phyloP scores from a whole-genome alignment of 2,113 vertebrate genomes.

The Anguilla rostrata region DNA sequence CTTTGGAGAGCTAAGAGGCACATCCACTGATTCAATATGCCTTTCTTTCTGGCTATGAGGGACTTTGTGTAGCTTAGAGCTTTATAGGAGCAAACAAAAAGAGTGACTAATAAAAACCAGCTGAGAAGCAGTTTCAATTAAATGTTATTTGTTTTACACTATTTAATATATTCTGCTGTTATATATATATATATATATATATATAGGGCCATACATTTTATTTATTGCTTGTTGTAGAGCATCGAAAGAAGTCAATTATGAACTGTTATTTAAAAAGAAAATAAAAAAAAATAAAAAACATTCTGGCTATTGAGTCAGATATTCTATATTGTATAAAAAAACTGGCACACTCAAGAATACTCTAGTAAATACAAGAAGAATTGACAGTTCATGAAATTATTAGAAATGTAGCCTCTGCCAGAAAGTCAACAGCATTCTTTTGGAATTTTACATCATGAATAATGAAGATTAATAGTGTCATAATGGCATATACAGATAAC shows the following conservation, averaged over 20 bases:
- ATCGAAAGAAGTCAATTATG: neutral
- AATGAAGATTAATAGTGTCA: neutral
- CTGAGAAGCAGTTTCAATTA: neutral
- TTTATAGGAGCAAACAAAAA: constrained; percentile 3
- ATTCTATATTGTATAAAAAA: neutral
- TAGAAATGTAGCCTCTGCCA: neutral
- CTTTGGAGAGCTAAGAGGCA: constrained; percentile 9
- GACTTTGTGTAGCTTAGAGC: constrained; percentile 3
- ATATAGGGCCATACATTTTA: constrained; percentile 14
- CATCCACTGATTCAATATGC: neutral
- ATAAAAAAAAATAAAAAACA: neutral
- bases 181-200: neutral
- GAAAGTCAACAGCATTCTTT: neutral
- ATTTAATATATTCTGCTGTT: constrained; percentile 15
- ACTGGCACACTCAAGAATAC: neutral
- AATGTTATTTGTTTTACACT: neutral
- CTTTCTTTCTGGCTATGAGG: constrained; percentile 8
- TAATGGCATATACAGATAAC: neutral
- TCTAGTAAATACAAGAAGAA: neutral
- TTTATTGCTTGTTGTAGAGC: neutral
- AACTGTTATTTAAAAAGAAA: neutral
- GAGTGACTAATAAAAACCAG: constrained; percentile 14
- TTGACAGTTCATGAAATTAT: neutral
- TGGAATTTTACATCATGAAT: neutral
- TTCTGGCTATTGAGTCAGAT: neutral